These are phyloP conservation scores for Cotesia glomerata DNA, from an alignment of 1,140 invertebrate genomes.

Conservation along the genomic window DNA sequence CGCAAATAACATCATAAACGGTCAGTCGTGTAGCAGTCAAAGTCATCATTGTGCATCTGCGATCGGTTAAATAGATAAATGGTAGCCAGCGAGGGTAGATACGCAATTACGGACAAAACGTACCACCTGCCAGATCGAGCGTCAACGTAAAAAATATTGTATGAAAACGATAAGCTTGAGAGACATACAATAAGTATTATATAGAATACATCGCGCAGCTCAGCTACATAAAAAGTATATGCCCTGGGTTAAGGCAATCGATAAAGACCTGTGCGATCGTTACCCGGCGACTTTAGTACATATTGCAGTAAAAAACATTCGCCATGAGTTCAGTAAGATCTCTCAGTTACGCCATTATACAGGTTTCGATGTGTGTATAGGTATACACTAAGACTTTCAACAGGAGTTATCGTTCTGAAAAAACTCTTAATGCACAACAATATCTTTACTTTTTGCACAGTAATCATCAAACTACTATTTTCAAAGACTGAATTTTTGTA, in stretches of 20 bases:
- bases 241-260: slow-evolving; percentile 24
- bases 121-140: slow-evolving; percentile 31
- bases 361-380: neutral
- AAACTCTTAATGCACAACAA: no score
- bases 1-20: neutral
- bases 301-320: slow-evolving; percentile 24
- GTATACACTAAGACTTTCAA: neutral
- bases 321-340: neutral
- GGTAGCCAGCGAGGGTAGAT: slow-evolving; percentile 18
- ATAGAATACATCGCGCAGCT: slow-evolving; percentile 24
- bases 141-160: slow-evolving; percentile 12
- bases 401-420: no score
- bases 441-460: no score
- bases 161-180: slow-evolving; percentile 11
- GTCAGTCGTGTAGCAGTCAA: neutral
- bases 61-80: slow-evolving; percentile 23
- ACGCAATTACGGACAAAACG: slow-evolving; percentile 32
- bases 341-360: neutral
- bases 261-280: slow-evolving; percentile 18
- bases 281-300: slow-evolving; percentile 1
- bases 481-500: no score
- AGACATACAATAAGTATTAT: slow-evolving; percentile 4
- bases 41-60: slow-evolving; percentile 15
- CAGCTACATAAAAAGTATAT: slow-evolving; percentile 10
- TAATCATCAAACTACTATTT: no score